phyloP scores from a whole-genome alignment of 2,888 invertebrate genomes.

The Drosophila borborema region DNA sequence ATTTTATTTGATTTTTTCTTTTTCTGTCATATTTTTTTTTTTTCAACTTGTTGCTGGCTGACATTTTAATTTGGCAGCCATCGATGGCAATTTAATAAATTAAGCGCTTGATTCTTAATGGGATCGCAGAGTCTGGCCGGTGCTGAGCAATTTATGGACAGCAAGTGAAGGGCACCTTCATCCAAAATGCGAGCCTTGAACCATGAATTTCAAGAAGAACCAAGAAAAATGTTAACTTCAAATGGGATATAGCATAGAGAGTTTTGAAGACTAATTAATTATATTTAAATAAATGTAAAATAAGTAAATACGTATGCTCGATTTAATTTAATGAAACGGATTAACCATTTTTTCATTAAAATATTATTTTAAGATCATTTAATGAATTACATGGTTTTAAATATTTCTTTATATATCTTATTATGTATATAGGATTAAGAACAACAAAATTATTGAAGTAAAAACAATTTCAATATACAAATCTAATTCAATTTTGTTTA shows the following conservation, averaged over 20 bases:
- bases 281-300: too few relatives aligned
- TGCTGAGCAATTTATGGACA: constrained; percentile 64
- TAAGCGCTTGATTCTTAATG: constrained; percentile 64
- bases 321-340: not conserved
- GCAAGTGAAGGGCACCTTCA: constrained; percentile 55
- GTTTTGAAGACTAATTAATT: too few relatives aligned
- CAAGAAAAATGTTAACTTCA: not conserved
- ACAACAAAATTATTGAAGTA: too few relatives aligned
- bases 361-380: not conserved
- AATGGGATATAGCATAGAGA: too few relatives aligned
- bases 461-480: too few relatives aligned
- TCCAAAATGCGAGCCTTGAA: constrained; percentile 45
- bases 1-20: constrained; percentile 2
- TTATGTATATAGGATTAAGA: too few relatives aligned
- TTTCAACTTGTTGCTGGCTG: constrained; percentile 48
- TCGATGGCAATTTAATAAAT: constrained; percentile 76
- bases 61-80: constrained; percentile 80
- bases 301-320: too few relatives aligned
- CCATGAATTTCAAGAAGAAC: constrained; percentile 6
- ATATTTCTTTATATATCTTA: too few relatives aligned
- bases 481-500: too few relatives aligned
- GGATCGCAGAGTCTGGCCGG: constrained; percentile 41
- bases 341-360: not conserved
- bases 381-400: not conserved
- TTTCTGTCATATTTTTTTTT: not conserved